These are phyloP conservation scores for Lasioglossum marginatum DNA, from an alignment of 2,888 invertebrate genomes.

Conservation along the genomic window DNA sequence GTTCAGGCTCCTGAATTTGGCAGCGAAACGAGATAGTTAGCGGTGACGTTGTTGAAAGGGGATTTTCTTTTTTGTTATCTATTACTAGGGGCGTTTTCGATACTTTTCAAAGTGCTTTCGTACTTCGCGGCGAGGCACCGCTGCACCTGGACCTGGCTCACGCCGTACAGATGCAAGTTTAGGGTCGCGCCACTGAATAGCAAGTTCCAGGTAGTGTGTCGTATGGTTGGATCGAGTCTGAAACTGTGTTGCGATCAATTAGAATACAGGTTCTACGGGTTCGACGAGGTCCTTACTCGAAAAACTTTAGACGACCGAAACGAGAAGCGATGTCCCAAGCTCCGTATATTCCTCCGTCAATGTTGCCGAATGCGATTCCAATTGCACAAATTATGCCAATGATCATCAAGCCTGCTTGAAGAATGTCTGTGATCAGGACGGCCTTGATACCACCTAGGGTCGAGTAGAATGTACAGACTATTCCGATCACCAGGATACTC, in stretches of 20 bases:
- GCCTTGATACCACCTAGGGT: slow-evolving; percentile 96
- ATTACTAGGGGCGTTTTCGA: too few relatives aligned
- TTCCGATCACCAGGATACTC: slow-evolving; percentile 85
- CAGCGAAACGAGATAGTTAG: neutral
- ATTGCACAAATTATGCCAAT: slow-evolving; percentile 92
- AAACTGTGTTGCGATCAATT: slow-evolving; percentile 85
- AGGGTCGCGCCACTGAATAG: slow-evolving; percentile 91
- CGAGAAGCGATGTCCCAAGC: slow-evolving; percentile 90
- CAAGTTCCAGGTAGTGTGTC: slow-evolving; percentile 93
- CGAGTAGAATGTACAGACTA: slow-evolving; percentile 94
- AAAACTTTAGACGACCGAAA: slow-evolving; percentile 89
- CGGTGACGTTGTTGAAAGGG: too few relatives aligned
- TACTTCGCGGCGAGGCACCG: slow-evolving; percentile 90
- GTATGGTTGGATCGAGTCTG: slow-evolving; percentile 91
- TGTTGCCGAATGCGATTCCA: slow-evolving; percentile 88
- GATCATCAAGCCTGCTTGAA: slow-evolving; percentile 94
- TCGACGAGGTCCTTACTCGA: slow-evolving; percentile 86
- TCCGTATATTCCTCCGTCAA: slow-evolving; percentile 88
- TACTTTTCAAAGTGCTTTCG: slow-evolving; percentile 37
- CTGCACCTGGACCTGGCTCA: slow-evolving; percentile 94
- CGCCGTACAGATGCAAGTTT: slow-evolving; percentile 92
- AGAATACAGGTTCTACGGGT: neutral
- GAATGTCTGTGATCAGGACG: slow-evolving; percentile 93
- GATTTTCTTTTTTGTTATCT: too few relatives aligned
- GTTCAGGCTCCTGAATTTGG: slow-evolving; percentile 84